Conservation (phyloP, 2,888 invertebrate genomes). For the Blastobasis adustella region DNA sequence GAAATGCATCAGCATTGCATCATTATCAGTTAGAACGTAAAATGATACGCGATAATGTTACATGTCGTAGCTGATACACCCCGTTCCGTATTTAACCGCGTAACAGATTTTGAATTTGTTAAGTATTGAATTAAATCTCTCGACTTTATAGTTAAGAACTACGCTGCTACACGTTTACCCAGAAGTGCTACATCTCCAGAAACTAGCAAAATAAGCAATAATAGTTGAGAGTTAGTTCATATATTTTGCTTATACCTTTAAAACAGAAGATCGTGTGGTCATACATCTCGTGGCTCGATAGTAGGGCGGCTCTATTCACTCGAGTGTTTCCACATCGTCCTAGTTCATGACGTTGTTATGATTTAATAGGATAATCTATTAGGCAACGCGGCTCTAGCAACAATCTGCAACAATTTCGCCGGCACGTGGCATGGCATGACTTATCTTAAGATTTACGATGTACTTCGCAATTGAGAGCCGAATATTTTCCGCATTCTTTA, state of each 20-base stretch:
- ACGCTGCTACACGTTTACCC: not conserved
- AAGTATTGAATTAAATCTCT: too few relatives aligned
- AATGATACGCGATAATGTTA: too few relatives aligned
- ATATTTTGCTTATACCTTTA: not conserved
- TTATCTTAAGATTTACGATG: not conserved
- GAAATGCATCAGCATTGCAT: too few relatives aligned
- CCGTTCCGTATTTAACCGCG: too few relatives aligned
- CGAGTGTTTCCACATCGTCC: conserved; percentile 1
- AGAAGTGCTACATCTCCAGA: not conserved
- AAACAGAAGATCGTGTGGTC: too few relatives aligned
- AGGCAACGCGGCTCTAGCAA: not conserved
- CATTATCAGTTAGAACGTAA: too few relatives aligned
- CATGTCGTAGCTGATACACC: too few relatives aligned
- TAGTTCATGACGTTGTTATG: conserved; percentile 2
- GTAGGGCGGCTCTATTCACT: too few relatives aligned
- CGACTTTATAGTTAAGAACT: too few relatives aligned
- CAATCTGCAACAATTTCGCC: not conserved
- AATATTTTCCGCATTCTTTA: too few relatives aligned
- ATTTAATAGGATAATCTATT: conserved; percentile 4
- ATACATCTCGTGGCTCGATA: too few relatives aligned
- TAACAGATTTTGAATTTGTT: too few relatives aligned
- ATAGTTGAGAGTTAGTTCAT: not conserved
- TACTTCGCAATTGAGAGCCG: not conserved
- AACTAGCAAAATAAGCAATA: not conserved
- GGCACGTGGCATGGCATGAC: not conserved